Percentiles rank a stretch among this genome's conserved stretches.
These are phyloP conservation scores for Nezara viridula DNA, from an alignment of 2,888 invertebrate species.

Conservation along the genomic window DNA sequence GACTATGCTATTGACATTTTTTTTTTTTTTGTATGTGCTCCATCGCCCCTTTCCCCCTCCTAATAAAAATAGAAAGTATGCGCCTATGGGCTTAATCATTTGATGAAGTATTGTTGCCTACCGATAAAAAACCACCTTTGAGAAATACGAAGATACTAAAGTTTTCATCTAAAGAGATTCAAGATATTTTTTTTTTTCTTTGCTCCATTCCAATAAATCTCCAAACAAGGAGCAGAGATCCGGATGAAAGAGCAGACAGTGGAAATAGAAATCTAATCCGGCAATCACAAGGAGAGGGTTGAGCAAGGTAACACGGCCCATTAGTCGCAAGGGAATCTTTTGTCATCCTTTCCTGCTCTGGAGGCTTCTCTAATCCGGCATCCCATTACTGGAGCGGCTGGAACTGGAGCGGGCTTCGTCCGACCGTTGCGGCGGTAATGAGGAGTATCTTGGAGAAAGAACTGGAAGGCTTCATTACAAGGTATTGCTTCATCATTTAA, in stretches of 20 bases:
- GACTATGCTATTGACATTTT: too few relatives aligned
- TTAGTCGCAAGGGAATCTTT: background rate
- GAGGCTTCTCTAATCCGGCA: background rate
- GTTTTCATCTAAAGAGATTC: too few relatives aligned
- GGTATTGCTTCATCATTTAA: background rate
- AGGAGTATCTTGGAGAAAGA: background rate
- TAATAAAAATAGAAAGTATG: too few relatives aligned
- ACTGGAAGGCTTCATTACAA: background rate
- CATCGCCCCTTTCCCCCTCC: too few relatives aligned
- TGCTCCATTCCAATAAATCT: background rate
- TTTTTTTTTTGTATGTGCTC: too few relatives aligned
- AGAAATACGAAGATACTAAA: too few relatives aligned
- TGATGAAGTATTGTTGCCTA: too few relatives aligned
- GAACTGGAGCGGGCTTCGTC: background rate
- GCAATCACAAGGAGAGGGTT: background rate
- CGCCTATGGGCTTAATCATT: too few relatives aligned
- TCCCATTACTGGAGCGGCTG: conserved; percentile 10
- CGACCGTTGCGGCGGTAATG: background rate
- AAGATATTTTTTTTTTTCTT: too few relatives aligned
- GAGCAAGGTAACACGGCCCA: background rate
- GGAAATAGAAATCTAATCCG: background rate
- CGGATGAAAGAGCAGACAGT: background rate
- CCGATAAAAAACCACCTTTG: too few relatives aligned
- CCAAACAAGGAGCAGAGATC: background rate
- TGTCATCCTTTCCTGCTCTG: background rate